Conservation (phyloP, 2,113 vertebrate species). For the Ovis canadensis region DNA sequence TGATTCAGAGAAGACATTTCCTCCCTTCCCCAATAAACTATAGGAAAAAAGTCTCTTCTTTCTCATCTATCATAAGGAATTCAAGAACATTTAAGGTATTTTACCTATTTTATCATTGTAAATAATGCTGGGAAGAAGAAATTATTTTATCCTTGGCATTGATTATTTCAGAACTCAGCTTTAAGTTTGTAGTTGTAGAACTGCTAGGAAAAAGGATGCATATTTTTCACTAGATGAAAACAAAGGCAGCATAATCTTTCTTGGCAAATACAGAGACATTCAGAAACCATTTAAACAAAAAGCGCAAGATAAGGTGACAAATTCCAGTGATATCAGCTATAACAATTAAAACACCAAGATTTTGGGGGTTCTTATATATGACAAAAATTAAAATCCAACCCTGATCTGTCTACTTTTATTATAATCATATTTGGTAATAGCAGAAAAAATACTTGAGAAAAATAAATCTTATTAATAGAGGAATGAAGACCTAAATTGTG, state of each 20-base stretch:
- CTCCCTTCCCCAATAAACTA: neutral
- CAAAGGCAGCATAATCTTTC: neutral
- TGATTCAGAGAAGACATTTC: neutral
- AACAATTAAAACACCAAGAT: neutral
- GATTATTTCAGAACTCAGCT: neutral
- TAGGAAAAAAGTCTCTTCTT: neutral
- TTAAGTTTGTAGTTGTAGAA: neutral
- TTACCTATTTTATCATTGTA: neutral
- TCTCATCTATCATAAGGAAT: neutral
- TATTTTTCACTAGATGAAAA: neutral
- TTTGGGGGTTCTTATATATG: neutral
- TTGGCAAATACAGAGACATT: neutral
- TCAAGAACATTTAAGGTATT: neutral
- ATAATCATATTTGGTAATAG: neutral
- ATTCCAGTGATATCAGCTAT: neutral
- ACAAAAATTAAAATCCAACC: neutral
- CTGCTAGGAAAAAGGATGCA: neutral
- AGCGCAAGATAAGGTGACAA: neutral
- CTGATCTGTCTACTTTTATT: neutral
- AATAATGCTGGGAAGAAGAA: neutral
- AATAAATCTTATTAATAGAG: neutral
- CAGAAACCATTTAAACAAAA: neutral
- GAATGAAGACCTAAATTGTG: neutral
- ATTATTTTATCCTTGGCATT: slow-evolving; percentile 4
- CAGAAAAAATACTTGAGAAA: neutral